Conservation (phyloP, 2,888 invertebrate species). For the Malthinus seriepunctatus region DNA sequence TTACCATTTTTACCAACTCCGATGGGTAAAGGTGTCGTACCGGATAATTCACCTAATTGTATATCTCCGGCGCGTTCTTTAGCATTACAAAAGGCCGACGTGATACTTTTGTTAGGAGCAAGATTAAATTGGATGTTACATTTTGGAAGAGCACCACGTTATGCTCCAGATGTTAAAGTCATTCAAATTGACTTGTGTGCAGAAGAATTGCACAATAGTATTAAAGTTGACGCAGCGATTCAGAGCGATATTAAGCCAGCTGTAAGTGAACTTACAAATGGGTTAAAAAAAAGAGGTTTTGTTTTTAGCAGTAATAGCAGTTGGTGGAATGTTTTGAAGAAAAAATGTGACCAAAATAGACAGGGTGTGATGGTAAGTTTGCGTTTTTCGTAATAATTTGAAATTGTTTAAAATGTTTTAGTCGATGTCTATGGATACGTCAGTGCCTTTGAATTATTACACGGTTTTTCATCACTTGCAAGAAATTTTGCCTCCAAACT, state of each 20-base stretch:
- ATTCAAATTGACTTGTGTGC: constrained; percentile 89
- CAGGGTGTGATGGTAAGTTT: constrained; percentile 66
- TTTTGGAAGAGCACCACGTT: constrained; percentile 89
- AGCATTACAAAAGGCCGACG: constrained; percentile 87
- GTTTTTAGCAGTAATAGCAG: constrained; percentile 59
- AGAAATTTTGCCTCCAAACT: constrained; percentile 75
- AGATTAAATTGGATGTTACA: constrained; percentile 98
- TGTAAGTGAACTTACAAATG: constrained; percentile 63
- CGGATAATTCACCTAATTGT: constrained; percentile 70
- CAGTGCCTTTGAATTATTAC: constrained; percentile 89
- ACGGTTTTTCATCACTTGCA: constrained; percentile 87
- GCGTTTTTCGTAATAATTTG: constrained; percentile 8
- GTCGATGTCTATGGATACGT: constrained; percentile 69
- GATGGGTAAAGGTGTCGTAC: constrained; percentile 88
- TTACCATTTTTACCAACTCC: constrained; percentile 93
- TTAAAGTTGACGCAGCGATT: constrained; percentile 76
- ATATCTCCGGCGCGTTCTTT: constrained; percentile 81
- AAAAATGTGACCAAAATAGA: constrained; percentile 74
- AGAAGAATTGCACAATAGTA: constrained; percentile 93
- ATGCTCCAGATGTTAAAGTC: constrained; percentile 78
- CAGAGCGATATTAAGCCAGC: constrained; percentile 84
- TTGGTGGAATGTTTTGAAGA: constrained; percentile 79
- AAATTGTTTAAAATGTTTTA: constrained; percentile 40
- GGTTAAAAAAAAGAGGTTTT: constrained; percentile 63
- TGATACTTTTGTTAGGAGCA: constrained; percentile 86